Conservation (phyloP, 2,888 invertebrate genomes). For the Octonoba sinensis region DNA sequence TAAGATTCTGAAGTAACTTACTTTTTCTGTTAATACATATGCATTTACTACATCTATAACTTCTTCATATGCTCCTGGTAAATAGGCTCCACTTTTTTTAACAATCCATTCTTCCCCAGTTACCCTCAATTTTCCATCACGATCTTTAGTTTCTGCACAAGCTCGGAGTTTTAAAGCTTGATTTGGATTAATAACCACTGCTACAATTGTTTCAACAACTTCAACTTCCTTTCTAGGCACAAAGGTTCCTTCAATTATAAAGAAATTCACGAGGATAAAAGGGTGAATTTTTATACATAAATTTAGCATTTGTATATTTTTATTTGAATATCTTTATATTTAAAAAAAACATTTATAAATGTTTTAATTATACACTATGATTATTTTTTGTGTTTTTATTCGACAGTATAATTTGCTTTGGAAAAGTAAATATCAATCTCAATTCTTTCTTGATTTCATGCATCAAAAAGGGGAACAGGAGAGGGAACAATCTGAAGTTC, state of each 20-base stretch:
- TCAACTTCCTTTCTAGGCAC: conserved; percentile 73
- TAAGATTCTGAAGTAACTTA: conserved; percentile 53
- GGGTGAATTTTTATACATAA: not conserved
- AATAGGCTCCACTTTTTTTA: conserved; percentile 73
- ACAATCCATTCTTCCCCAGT: conserved; percentile 74
- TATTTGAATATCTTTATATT: not conserved
- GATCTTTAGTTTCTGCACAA: conserved; percentile 72
- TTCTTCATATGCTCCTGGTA: conserved; percentile 74
- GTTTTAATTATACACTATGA: too few relatives aligned
- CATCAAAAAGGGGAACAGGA: too few relatives aligned
- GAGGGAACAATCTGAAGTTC: too few relatives aligned
- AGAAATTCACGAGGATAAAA: too few relatives aligned
- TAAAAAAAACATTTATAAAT: too few relatives aligned
- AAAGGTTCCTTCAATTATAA: conserved; percentile 71
- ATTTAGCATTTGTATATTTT: not conserved
- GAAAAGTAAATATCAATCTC: too few relatives aligned
- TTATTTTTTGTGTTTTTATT: too few relatives aligned
- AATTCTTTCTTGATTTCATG: too few relatives aligned
- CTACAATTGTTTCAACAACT: conserved; percentile 71
- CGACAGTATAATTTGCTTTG: too few relatives aligned
- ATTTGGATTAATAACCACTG: conserved; percentile 73
- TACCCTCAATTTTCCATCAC: conserved; percentile 68
- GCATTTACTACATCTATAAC: conserved; percentile 73
- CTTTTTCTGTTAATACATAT: conserved; percentile 74
- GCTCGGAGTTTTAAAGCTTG: conserved; percentile 73